Evolutionary conservation across 2,113 vertebrate genomes (phyloP).

Genomic region (Conger conger): DNA sequence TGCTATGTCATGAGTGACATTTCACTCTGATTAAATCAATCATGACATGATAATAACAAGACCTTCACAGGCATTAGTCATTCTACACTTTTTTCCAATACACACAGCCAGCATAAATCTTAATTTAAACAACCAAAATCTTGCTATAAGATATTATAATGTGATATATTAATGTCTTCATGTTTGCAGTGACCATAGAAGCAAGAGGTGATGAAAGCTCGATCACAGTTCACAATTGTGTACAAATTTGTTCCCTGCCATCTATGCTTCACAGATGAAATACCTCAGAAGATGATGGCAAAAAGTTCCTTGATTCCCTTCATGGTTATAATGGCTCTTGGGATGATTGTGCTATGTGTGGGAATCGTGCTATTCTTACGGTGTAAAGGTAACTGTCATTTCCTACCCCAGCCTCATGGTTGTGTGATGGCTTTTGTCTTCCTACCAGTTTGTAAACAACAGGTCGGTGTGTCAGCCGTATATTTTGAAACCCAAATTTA

Average conservation of each 20-base stretch:
- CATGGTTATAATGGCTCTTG: background rate
- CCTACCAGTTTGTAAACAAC: background rate
- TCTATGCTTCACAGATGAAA: slow-evolving; percentile 31
- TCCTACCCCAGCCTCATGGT: background rate
- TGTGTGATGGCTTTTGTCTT: background rate
- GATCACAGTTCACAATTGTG: background rate
- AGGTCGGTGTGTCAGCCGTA: too few relatives aligned
- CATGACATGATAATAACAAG: background rate
- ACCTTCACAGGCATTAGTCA: background rate
- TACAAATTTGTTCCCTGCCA: background rate
- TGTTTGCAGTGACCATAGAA: background rate
- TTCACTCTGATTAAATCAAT: background rate
- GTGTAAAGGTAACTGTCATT: background rate
- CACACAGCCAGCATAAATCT: too few relatives aligned
- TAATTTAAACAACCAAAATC: too few relatives aligned
- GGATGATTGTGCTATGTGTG: background rate
- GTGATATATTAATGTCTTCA: background rate
- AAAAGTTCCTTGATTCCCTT: background rate
- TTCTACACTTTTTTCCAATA: background rate
- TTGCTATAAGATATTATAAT: too few relatives aligned
- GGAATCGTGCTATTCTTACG: background rate
- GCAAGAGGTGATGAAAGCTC: background rate
- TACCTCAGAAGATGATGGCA: background rate
- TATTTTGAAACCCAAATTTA: too few relatives aligned
- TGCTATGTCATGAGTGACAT: slow-evolving; percentile 18